A percentile compares a stretch with the other conserved stretches of the same genome.
phyloP scores from a whole-genome alignment of 2,888 invertebrate species.

The Leucania comma region DNA sequence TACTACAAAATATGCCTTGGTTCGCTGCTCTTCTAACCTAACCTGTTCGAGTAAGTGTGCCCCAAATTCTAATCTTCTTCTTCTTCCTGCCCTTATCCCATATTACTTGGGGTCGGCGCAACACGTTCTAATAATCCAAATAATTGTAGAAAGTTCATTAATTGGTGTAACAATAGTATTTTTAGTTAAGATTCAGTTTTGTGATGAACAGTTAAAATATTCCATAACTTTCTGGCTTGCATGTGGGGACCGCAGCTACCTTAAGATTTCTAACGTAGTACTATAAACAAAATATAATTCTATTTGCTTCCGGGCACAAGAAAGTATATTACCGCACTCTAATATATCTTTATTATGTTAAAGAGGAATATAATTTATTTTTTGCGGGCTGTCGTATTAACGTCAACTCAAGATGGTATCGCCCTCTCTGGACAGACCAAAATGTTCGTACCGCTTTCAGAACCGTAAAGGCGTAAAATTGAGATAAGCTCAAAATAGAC shows the following conservation, averaged over 20 bases:
- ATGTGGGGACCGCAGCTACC: neutral
- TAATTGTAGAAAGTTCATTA: too few species aligned
- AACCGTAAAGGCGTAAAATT: constrained; percentile 83
- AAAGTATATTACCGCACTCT: constrained; percentile 6
- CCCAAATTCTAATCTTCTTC: too few species aligned
- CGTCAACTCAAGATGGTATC: constrained; percentile 84
- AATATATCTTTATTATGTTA: constrained; percentile 33
- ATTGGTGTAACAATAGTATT: too few species aligned
- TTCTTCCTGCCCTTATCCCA: too few species aligned
- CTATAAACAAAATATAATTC: neutral
- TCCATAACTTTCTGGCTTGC: neutral
- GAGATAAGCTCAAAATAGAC: constrained; percentile 79
- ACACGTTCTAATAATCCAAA: too few species aligned
- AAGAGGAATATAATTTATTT: constrained; percentile 60
- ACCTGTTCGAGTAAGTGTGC: too few species aligned
- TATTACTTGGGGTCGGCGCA: too few species aligned
- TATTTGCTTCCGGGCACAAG: neutral
- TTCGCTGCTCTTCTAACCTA: too few species aligned
- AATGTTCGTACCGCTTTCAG: constrained; percentile 81
- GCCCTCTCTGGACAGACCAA: constrained; percentile 81
- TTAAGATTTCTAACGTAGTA: neutral
- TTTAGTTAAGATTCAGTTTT: too few species aligned
- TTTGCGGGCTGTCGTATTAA: constrained; percentile 79
- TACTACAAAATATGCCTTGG: too few species aligned
- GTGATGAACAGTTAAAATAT: too few species aligned